Conservation (phyloP, 2,888 invertebrate species). For the Myathropa florea region DNA sequence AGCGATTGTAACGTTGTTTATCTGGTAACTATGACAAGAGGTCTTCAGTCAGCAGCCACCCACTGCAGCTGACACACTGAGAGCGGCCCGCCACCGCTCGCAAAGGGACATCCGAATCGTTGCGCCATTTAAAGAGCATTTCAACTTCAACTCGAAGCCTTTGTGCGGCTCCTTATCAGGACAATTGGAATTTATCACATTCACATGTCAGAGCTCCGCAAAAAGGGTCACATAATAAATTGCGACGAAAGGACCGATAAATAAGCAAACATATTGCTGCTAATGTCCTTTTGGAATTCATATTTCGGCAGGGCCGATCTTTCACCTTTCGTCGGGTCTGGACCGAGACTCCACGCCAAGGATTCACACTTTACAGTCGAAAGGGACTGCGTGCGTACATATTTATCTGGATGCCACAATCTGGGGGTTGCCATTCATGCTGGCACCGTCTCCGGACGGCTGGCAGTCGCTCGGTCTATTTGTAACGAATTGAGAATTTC, state of each 20-base stretch:
- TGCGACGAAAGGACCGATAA: constrained; percentile 32
- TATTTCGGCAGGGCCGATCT: constrained; percentile 4
- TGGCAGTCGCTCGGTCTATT: background rate
- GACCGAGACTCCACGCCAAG: background rate
- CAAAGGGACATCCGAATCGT: constrained; percentile 5
- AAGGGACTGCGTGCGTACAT: background rate
- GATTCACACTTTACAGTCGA: constrained; percentile 32
- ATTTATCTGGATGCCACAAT: constrained; percentile 21
- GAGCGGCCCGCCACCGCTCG: background rate
- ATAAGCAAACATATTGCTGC: constrained; percentile 60
- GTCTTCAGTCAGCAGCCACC: background rate
- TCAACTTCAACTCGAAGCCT: constrained; percentile 12
- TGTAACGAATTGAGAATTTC: constrained; percentile 18
- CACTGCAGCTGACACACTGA: background rate
- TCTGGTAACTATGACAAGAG: constrained; percentile 55
- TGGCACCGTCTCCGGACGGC: background rate
- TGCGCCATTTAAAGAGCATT: background rate
- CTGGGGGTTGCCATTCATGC: background rate
- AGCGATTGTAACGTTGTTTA: constrained; percentile 45
- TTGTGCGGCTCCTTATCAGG: constrained; percentile 39
- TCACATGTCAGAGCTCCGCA: background rate
- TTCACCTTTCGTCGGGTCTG: constrained; percentile 33
- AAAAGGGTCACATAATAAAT: constrained; percentile 50
- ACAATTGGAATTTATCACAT: constrained; percentile 51
- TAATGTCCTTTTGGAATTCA: constrained; percentile 56